Base-by-base conservation (phyloP, 2,113 vertebrate species). In the Falco punctatus region DNA sequence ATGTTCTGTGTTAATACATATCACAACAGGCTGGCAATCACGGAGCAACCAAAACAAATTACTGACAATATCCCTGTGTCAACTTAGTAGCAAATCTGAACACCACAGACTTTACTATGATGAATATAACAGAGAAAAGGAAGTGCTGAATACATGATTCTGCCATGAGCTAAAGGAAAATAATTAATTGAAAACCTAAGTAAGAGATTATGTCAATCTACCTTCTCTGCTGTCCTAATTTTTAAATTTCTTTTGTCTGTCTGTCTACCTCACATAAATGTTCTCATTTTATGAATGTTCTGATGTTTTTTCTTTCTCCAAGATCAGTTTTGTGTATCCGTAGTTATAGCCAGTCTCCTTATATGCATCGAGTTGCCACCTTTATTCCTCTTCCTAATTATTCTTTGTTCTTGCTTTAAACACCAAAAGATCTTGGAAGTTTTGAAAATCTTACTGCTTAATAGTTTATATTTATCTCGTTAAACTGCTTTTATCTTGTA, bases 21-120 rank as follows among this genome's bases (percentile, higher is more conserved):
- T 93, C 90, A 92, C 92, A 94, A 65, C 81, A 96, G 80, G 24
- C 81, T 92, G 92, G 95, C 88, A 91, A 92, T 89, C 83, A 90
- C 51, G 26, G 92, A 94, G 77, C 97, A 94, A 94, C 81, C 94
- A 90, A 87, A 97, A 86, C 85, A 97, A 92, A 97, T 97, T 90
- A 70, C 92, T 94, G 83, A 96, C 72, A 86, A 88, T 97, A 97
- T 97, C 89, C 81, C 96, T 96, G 85, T 96, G 91, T 84, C 95
- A 84, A 57, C 88, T 94, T 14, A 86, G 90, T 84, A 71, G 58
- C 72, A 42, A 44, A 77, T 81, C 74, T 28, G 21, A 95, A 40
- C 74, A 65, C 71, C 81, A 42, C 57, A 57, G n/a, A 27, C 62
- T 88, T 97, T 66, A 30, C 75, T 64, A 21, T 51, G 33, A 28